Percentiles rank a stretch among this genome's conserved stretches.
Evolutionary conservation across 2,888 invertebrate species (phyloP).

Genomic region (Sisyra terminalis): DNA sequence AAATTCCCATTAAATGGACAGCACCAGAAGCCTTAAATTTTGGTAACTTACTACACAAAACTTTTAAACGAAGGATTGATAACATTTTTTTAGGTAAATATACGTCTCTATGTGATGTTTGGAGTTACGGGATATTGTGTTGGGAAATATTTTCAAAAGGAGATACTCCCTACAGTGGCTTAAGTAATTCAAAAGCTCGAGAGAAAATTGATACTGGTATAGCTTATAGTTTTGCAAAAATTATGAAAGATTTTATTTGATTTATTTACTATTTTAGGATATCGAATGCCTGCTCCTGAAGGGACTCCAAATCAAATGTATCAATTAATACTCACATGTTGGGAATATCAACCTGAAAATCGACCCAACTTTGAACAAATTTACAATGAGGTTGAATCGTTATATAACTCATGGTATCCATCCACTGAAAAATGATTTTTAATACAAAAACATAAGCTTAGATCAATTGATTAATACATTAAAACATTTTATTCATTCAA

Average conservation of each 20-base stretch:
- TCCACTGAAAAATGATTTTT: not conserved
- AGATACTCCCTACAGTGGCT: constrained; percentile 82
- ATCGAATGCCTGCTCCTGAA: constrained; percentile 84
- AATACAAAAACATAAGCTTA: not conserved
- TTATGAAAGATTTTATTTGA: not conserved
- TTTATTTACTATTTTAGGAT: constrained; percentile 38
- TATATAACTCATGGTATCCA: constrained; percentile 10
- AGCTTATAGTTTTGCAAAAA: no score
- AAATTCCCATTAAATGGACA: constrained; percentile 98
- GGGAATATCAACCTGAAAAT: constrained; percentile 85
- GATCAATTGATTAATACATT: not conserved
- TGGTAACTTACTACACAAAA: no score
- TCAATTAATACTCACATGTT: constrained; percentile 78
- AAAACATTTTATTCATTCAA: not conserved
- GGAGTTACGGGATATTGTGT: constrained; percentile 91
- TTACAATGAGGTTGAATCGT: constrained; percentile 55
- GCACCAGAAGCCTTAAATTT: constrained; percentile 93
- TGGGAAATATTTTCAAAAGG: constrained; percentile 96
- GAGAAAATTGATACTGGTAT: constrained; percentile 86
- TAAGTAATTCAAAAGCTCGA: constrained; percentile 84
- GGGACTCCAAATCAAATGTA: constrained; percentile 81
- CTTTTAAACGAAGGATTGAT: not conserved
- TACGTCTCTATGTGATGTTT: constrained; percentile 88
- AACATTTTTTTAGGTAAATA: constrained; percentile 55
- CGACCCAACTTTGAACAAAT: constrained; percentile 88